Evolutionary conservation across 1,140 invertebrate species (phyloP).

Genomic region (Oreohelix idahoensis): DNA sequence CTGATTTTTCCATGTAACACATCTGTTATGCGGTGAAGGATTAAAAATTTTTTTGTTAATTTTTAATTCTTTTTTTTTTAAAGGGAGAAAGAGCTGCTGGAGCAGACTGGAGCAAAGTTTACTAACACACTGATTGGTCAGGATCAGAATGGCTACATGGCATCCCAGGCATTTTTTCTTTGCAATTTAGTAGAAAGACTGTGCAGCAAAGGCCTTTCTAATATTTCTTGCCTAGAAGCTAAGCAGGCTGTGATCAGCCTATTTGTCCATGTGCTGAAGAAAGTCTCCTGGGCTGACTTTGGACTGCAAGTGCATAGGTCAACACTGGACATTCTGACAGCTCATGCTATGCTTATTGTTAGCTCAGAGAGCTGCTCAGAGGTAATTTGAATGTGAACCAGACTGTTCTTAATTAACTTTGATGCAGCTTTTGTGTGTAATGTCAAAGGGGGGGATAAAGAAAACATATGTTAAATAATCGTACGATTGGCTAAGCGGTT

Average conservation of each 20-base stretch:
- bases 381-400: neutral
- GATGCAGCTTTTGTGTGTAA: too few species aligned
- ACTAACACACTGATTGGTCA: neutral
- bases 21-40: too few species aligned
- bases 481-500: too few species aligned
- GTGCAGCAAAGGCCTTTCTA: neutral
- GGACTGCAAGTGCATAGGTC: neutral
- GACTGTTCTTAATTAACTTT: too few species aligned
- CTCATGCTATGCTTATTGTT: neutral
- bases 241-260: neutral
- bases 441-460: too few species aligned
- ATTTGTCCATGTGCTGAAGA: neutral
- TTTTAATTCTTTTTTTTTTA: too few species aligned
- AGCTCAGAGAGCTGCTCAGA: neutral
- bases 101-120: neutral
- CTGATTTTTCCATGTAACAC: too few species aligned
- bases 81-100: neutral
- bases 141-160: neutral
- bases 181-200: neutral
- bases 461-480: too few species aligned
- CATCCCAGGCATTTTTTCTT: neutral
- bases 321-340: neutral
- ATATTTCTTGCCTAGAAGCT: neutral
- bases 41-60: too few species aligned
- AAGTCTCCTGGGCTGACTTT: neutral